phyloP scores from a whole-genome alignment of 2,113 vertebrate genomes.

The Poecile atricapillus region DNA sequence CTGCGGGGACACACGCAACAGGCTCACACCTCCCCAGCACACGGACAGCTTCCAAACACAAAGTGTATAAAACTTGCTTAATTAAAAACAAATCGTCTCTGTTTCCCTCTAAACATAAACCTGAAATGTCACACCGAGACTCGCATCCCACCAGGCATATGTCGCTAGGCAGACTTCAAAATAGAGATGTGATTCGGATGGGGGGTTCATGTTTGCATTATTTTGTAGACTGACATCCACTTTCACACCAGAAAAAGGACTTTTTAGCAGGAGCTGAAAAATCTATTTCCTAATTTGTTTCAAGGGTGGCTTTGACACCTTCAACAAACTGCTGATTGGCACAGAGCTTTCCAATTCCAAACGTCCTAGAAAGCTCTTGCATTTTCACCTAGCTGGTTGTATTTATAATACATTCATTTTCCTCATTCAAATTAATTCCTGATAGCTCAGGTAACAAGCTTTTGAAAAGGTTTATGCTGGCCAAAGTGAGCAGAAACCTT shows the following conservation, averaged over 20 bases:
- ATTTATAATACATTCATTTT: neutral
- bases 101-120: neutral
- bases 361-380: neutral
- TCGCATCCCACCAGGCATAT: neutral
- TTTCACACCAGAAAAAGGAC: neutral
- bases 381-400: neutral
- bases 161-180: neutral
- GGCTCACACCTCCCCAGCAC: neutral
- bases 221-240: neutral
- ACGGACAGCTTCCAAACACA: neutral
- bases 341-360: neutral
- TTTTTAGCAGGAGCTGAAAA: neutral
- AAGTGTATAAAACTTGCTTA: neutral
- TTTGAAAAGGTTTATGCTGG: neutral
- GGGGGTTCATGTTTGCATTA: neutral
- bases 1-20: constrained; percentile 58
- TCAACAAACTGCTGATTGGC: neutral
- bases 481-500: neutral
- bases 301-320: neutral
- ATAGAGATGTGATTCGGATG: neutral
- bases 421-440: neutral
- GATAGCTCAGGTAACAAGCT: neutral
- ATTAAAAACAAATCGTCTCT: neutral
- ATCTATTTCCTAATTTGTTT: neutral
- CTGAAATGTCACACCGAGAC: neutral